Evolutionary conservation across 2,797 vertebrate species (phyloP), one percentile per base, ranked within the genome.

Genomic region (Melanotaenia nigrans): DNA sequence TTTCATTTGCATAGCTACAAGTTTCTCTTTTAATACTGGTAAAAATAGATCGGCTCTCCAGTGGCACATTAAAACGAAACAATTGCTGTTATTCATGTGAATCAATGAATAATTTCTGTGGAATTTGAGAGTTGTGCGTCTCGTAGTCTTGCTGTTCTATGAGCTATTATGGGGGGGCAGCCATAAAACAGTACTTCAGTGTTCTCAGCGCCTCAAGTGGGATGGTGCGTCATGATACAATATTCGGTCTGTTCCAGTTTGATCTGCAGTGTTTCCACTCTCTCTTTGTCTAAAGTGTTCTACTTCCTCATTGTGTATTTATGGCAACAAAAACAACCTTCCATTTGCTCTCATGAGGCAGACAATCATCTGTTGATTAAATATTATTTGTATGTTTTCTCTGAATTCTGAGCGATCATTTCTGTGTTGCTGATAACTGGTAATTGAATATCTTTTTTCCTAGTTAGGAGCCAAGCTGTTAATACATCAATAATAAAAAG

Each of bases 181-280:
- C 70, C 64, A 70, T 61, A 68, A 74, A 62, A 94, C 90, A 94
- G 91, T 87, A 88, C 91, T 89, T 84, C 87, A 92, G 88, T 94
- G 93, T 94, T 92, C 89, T 87, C 88, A 49, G 76, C 77, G 77
- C 61, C 89, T 90, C 78, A 91, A 93, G 93, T 94, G 93, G 93
- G 93, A 85, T 81, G 91, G 84, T 89, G 85, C 88, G 65, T 91
- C 85, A 82, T 71, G 78, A 90, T 68, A 92, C 93, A 93, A 91
- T 90, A 92, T 93, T 94, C 89, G 75, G 85, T 90, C 89, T 93
- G 92, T 93, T 92, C 79, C 30, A 81, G 73, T 87, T 81, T 79
- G 85, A 91, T 84, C 84, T 84, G 79, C 86, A 81, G 85, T 79
- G 75, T 69, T 89, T 92, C 75, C 83, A 89, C 87, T 86, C 87